Evolutionary conservation across 1,140 invertebrate genomes (phyloP), one percentile per base, ranked within the genome.

Genomic region (Heliothis subflexa): DNA sequence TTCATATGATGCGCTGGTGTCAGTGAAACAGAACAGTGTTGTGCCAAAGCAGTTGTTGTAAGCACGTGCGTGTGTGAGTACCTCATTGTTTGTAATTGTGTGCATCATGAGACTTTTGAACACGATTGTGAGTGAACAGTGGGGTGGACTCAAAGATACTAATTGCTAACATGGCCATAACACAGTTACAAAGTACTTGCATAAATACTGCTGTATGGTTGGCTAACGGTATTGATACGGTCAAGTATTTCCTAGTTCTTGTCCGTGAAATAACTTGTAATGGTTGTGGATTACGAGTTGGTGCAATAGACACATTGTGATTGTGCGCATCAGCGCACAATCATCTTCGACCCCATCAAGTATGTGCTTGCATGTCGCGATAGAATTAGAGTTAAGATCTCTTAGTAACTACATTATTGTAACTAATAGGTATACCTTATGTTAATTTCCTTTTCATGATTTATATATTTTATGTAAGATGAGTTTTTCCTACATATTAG

Each of bases 1-100:
- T 64, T 40, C 40, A 16, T 16, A 21, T 18, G 25, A 25, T 9
- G 13, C 25, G 18, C 11, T 25, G 33, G n/a, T 18, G 14, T n/a
- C 7, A 16, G 33, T 59, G 62, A 66, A 66, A 47, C 47, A 47
- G 62, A 66, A 66, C 62, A 66, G 62, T 66, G 62, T 18, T 47
- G 40, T 47, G 47, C 18, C 62, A 66, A 4, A 47, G 40, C 40
- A 66, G 62, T 21, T n/a, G 33, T 47, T 28, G 62, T 12, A 1
- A 13, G 33, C 62, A 47, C 62, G 40, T 47, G 62, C 47, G 33
- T 66, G 14, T 16, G 40, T n/a, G 4, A 54, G 16, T 54, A 54
- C 52, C 57, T 54, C 5, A 10, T 28, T 16, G 13, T 33, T 2
- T 12, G 3, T 62, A 40, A 16, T 33, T 40, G 28, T 16, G 52